phyloP scores from a whole-genome alignment of 2,888 invertebrate species.

The Ophioninae sp. region DNA sequence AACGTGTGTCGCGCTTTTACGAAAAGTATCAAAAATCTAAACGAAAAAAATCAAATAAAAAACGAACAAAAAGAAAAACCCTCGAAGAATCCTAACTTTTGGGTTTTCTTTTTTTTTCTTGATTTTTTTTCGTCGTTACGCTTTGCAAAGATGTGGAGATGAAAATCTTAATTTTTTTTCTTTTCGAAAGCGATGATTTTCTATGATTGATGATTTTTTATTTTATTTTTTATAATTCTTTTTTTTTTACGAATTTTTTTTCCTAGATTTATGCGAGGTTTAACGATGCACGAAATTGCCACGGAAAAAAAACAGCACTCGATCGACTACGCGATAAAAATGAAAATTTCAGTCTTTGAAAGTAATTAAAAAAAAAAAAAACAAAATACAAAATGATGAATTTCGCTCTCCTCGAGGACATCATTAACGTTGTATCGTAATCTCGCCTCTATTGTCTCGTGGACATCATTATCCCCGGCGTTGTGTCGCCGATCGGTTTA shows the following conservation, averaged over 20 bases:
- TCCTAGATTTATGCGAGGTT: background rate
- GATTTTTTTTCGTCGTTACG: slow-evolving; percentile 9
- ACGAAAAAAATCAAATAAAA: background rate
- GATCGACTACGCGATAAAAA: slow-evolving; percentile 6
- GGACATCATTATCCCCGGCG: slow-evolving; percentile 26
- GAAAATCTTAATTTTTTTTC: too few relatives aligned
- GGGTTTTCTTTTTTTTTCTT: background rate
- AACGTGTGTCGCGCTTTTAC: background rate
- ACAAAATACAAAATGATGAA: too few relatives aligned
- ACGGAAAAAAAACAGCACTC: slow-evolving; percentile 4
- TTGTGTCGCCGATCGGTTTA: slow-evolving; percentile 21
- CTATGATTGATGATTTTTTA: background rate
- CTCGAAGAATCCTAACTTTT: background rate
- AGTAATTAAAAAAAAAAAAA: slow-evolving; percentile 36
- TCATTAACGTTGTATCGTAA: slow-evolving; percentile 12
- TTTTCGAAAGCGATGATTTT: background rate
- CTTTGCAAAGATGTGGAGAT: too few relatives aligned
- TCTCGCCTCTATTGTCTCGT: slow-evolving; percentile 24
- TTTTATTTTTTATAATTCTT: too few relatives aligned
- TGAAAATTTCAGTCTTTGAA: slow-evolving; percentile 37
- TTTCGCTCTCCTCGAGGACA: slow-evolving; percentile 13
- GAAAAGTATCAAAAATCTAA: slow-evolving; percentile 3
- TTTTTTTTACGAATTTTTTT: background rate
- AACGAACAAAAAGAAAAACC: too few relatives aligned
- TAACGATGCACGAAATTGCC: background rate